phyloP scores from a whole-genome alignment of 2,797 vertebrate species.

The Lutjanus argentimaculatus region DNA sequence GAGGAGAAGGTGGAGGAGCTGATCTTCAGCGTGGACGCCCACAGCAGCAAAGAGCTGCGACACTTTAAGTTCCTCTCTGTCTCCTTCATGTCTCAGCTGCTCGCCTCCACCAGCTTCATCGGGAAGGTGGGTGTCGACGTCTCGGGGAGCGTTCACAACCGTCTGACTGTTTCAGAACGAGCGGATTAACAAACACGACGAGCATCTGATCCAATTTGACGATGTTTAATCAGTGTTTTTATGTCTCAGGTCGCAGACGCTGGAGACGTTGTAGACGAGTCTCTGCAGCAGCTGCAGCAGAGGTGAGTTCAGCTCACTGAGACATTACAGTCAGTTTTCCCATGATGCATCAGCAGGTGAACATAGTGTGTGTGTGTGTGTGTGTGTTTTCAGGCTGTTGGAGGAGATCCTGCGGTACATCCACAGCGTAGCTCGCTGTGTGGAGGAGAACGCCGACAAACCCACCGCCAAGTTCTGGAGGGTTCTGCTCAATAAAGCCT shows the following conservation, averaged over 20 bases:
- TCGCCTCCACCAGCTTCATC: constrained; percentile 90
- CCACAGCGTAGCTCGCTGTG: constrained; percentile 88
- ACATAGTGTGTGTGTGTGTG: too few species aligned
- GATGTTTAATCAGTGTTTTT: too few species aligned
- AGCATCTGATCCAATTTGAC: too few species aligned
- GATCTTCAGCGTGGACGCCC: constrained; percentile 89
- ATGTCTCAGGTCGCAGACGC: constrained; percentile 87
- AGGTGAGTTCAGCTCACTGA: constrained; percentile 80
- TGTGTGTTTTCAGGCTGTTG: constrained; percentile 86
- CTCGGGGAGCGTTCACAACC: too few species aligned
- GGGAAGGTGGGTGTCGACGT: constrained; percentile 85
- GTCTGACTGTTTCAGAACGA: too few species aligned
- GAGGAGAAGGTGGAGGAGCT: constrained; percentile 80
- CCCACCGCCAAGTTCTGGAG: constrained; percentile 96
- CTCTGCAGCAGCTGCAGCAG: constrained; percentile 90
- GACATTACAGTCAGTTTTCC: constrained; percentile 69
- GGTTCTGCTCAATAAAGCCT: constrained; percentile 93
- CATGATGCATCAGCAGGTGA: neutral
- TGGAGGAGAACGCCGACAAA: constrained; percentile 91
- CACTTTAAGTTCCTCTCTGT: constrained; percentile 95
- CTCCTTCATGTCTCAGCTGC: constrained; percentile 93
- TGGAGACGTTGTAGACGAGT: constrained; percentile 68
- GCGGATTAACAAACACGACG: too few species aligned
- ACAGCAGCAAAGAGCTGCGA: constrained; percentile 93
- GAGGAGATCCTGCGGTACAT: constrained; percentile 93